phyloP scores from a whole-genome alignment of 2,797 vertebrate species.

The Euphonia xanthogaster region DNA sequence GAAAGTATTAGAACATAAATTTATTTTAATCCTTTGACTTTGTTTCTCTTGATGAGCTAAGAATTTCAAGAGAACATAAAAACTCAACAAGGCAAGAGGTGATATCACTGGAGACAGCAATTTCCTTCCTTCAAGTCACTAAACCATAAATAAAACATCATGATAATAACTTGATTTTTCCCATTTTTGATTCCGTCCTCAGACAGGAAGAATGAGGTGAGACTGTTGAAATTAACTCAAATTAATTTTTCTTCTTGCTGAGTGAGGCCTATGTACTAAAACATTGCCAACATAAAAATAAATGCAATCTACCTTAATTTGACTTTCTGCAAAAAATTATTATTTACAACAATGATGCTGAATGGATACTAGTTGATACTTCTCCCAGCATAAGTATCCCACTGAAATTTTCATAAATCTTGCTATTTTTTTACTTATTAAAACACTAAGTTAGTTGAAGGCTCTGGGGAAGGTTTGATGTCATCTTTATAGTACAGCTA shows the following conservation, averaged over 20 bases:
- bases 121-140: neutral
- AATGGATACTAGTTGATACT: neutral
- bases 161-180: neutral
- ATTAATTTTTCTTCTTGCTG: neutral
- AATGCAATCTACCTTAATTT: slow-evolving; percentile 36
- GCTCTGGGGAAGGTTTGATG: slow-evolving; percentile 18
- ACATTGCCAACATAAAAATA: slow-evolving; percentile 16
- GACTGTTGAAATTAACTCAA: neutral
- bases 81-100: neutral
- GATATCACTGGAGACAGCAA: neutral
- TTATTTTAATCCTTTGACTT: neutral
- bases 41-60: neutral
- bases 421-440: slow-evolving; percentile 14
- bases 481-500: neutral
- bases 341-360: slow-evolving; percentile 29
- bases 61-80: neutral
- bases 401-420: slow-evolving; percentile 39
- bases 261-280: neutral
- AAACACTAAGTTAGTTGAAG: slow-evolving; percentile 23
- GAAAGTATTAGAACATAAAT: neutral
- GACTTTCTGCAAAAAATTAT: slow-evolving; percentile 27
- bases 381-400: slow-evolving; percentile 36
- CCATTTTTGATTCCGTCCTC: neutral
- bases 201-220: neutral
- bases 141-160: neutral